These are phyloP conservation scores for cattle (Bos taurus) DNA, from an alignment of 2,113 vertebrate genomes.

Conservation along the genomic window ARS-UCD2.0 NC_037329.1:88860001-88860500, in stretches of 20 bases:
- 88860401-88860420: not conserved
- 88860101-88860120: not conserved
- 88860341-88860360: not conserved
- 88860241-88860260: not conserved
- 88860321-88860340: not conserved
- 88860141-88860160: not conserved
- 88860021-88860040: not conserved
- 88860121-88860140: not conserved
- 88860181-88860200: not conserved
- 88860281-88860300: not conserved
- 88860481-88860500: not conserved
- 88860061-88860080: not conserved
- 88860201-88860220: not conserved
- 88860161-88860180: not conserved
- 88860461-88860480: not conserved
- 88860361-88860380: slow-evolving; percentile 41
- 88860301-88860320: not conserved
- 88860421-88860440: slow-evolving; percentile 32
- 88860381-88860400: slow-evolving; percentile 17
- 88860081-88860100: not conserved
- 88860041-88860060: not conserved
- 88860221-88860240: not conserved
- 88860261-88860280: not conserved
- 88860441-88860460: not conserved
- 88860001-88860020: not conserved